phyloP scores from a whole-genome alignment of 2,888 invertebrate genomes.

The Tipula helvola region DNA sequence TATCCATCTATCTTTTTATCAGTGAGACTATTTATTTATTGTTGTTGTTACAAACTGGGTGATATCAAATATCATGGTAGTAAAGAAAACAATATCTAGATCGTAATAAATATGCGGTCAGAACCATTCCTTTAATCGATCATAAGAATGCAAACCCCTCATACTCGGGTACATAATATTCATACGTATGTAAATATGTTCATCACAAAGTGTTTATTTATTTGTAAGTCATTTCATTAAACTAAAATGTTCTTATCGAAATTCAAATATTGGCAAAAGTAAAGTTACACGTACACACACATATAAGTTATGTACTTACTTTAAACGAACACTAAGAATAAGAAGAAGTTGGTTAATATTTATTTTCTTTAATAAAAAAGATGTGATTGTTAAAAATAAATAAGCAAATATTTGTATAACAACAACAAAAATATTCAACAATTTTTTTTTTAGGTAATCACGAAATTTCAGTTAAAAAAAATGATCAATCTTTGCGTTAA shows the following conservation, averaged over 20 bases:
- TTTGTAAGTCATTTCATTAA: not conserved
- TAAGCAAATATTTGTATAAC: not conserved
- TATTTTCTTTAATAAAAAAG: not conserved
- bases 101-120: not conserved
- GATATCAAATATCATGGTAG: not conserved
- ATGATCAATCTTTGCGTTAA: constrained; percentile 4
- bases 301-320: not conserved
- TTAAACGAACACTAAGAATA: not conserved
- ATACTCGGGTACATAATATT: no score
- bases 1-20: not conserved
- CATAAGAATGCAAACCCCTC: no score
- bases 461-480: not conserved
- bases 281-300: not conserved
- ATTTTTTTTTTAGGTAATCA: not conserved
- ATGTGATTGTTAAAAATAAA: not conserved
- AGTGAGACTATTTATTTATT: not conserved
- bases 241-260: not conserved
- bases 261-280: not conserved
- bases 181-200: not conserved
- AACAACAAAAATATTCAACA: not conserved
- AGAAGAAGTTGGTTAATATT: not conserved
- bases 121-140: not conserved
- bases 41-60: not conserved
- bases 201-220: not conserved
- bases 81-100: not conserved